Percentiles rank a stretch among this genome's conserved stretches.
phyloP scores from a whole-genome alignment of 2,113 vertebrate species.

The Caloenas nicobarica region DNA sequence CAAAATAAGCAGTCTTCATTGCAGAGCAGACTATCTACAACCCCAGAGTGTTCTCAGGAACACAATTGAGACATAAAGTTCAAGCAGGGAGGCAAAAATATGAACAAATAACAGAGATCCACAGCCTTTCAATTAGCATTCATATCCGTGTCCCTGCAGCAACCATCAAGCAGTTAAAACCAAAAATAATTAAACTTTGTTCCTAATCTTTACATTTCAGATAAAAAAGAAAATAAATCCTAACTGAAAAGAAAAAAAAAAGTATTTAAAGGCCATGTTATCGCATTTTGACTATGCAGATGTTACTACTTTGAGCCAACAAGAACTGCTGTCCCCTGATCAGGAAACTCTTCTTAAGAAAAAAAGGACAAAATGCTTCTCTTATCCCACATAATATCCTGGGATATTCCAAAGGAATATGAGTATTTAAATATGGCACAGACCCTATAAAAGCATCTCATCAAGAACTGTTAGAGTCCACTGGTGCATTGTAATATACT shows the following conservation, averaged over 20 bases:
- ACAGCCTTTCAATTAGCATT: background rate
- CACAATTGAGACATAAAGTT: background rate
- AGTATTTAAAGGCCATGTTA: background rate
- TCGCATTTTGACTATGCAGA: fast-evolving
- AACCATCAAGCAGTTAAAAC: background rate
- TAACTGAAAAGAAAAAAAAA: too few species aligned
- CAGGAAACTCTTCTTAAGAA: background rate
- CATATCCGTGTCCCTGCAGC: background rate
- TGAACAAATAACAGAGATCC: background rate
- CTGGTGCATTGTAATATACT: background rate
- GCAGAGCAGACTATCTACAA: background rate
- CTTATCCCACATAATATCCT: background rate
- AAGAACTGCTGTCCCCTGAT: background rate
- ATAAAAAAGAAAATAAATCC: background rate
- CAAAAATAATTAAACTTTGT: background rate
- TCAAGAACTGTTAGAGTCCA: background rate
- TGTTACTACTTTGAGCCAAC: background rate
- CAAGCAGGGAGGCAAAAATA: background rate
- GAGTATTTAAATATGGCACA: background rate
- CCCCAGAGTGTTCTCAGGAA: background rate
- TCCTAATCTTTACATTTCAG: background rate
- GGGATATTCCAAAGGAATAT: background rate
- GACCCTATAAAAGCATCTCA: background rate
- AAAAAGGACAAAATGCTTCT: background rate
- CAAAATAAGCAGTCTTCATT: background rate